phyloP scores from a whole-genome alignment of 1,140 invertebrate genomes.

The Drosophila melanogaster region DNA sequence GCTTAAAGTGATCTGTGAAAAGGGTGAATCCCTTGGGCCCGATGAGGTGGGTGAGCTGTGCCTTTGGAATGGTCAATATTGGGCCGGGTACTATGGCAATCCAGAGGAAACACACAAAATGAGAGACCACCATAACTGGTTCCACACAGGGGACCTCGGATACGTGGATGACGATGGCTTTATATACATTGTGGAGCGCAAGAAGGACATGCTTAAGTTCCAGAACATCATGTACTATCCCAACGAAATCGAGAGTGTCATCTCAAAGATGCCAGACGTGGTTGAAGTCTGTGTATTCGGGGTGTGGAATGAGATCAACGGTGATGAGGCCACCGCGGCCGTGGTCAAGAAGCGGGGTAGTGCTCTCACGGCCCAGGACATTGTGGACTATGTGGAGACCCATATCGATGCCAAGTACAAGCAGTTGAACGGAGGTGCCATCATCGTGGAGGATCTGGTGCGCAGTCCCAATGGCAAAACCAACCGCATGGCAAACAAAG shows the following conservation, averaged over 20 bases:
- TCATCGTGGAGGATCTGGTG: slow-evolving; percentile 84
- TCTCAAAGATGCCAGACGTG: slow-evolving; percentile 59
- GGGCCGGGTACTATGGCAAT: slow-evolving; percentile 73
- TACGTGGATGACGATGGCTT: slow-evolving; percentile 86
- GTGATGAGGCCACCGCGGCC: slow-evolving; percentile 63
- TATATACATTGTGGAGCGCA: slow-evolving; percentile 86
- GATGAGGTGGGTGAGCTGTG: slow-evolving; percentile 71
- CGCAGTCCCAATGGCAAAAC: slow-evolving; percentile 66
- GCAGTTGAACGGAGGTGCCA: slow-evolving; percentile 81
- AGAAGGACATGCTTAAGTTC: slow-evolving; percentile 87
- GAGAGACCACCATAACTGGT: slow-evolving; percentile 85
- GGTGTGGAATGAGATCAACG: slow-evolving; percentile 54
- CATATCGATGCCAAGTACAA: slow-evolving; percentile 63
- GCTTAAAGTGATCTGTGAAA: slow-evolving; percentile 78
- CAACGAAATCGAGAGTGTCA: slow-evolving; percentile 61
- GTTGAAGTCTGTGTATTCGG: slow-evolving; percentile 73
- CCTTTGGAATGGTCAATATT: slow-evolving; percentile 42
- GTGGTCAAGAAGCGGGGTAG: slow-evolving; percentile 54
- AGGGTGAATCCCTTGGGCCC: slow-evolving; percentile 37
- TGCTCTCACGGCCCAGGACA: slow-evolving; percentile 54
- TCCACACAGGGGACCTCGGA: slow-evolving; percentile 88
- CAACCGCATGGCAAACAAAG: slow-evolving; percentile 60
- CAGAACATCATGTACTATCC: slow-evolving; percentile 77
- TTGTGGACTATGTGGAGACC: slow-evolving; percentile 54
- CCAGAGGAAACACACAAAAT: slow-evolving; percentile 42